Evolutionary conservation across 2,113 vertebrate species (phyloP).

Genomic region (Calyptomena viridis): DNA sequence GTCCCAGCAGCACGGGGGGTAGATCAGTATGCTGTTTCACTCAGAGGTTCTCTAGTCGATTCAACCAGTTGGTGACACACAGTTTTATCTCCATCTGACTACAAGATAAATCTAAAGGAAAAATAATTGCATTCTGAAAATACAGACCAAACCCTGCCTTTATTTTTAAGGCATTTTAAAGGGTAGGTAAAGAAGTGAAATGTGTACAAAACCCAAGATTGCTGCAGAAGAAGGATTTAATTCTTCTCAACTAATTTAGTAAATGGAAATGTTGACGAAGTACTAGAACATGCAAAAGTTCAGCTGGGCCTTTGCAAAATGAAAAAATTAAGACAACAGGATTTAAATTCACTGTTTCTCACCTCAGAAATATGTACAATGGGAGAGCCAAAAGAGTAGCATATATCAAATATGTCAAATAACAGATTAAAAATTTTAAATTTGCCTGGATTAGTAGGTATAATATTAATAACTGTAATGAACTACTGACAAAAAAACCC

Average conservation of each 20-base stretch:
- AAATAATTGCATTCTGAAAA: not conserved
- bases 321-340: not conserved
- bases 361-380: not conserved
- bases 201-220: not conserved
- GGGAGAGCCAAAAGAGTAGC: not conserved
- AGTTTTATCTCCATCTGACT: not conserved
- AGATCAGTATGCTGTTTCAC: not conserved
- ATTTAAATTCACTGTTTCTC: not conserved
- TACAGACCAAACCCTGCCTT: not conserved
- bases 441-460: not conserved
- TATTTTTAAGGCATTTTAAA: not conserved
- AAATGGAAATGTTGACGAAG: not conserved
- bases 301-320: not conserved
- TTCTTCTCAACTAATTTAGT: not conserved
- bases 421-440: not conserved
- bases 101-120: not conserved
- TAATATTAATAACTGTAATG: not conserved
- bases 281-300: not conserved
- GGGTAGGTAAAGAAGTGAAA: not conserved
- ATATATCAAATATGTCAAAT: not conserved
- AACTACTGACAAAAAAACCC: not conserved
- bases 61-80: not conserved
- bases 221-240: not conserved
- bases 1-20: accelerated
- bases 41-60: accelerated